These are phyloP conservation scores for Diadumene lineata DNA, from an alignment of 92 coral and sea anemone species.

Conservation along the genomic window DNA sequence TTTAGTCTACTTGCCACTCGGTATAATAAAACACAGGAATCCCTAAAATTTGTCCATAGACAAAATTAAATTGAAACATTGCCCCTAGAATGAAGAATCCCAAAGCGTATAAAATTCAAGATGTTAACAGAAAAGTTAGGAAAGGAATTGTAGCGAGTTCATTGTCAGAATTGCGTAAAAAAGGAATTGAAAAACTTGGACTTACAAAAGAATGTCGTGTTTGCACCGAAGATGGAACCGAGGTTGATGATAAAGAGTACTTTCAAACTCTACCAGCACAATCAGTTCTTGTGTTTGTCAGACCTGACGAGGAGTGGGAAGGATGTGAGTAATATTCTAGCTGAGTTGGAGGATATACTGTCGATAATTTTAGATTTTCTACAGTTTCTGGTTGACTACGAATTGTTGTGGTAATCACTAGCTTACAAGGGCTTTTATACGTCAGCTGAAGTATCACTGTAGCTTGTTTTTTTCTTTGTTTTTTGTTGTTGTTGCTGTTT, in stretches of 20 bases:
- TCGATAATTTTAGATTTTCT: not conserved
- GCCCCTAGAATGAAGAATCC: constrained; percentile 28
- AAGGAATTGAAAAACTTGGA: constrained; percentile 61
- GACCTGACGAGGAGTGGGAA: constrained; percentile 76
- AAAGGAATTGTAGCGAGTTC: constrained; percentile 77
- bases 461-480: no score
- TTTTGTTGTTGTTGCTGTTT: no score
- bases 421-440: no score
- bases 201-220: constrained; percentile 52
- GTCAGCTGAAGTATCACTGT: no score
- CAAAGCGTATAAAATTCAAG: constrained; percentile 91
- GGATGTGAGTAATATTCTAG: constrained; percentile 63
- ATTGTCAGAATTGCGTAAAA: constrained; percentile 59
- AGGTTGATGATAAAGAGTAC: constrained; percentile 74
- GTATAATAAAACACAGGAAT: constrained; percentile 2
- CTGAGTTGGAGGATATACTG: not conserved
- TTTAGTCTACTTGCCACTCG: not conserved
- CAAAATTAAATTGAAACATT: not conserved
- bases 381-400: not conserved
- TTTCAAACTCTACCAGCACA: constrained; percentile 73
- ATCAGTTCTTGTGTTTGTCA: constrained; percentile 78
- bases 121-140: constrained; percentile 56
- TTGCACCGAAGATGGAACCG: constrained; percentile 88
- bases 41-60: not conserved
- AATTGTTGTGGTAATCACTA: no score